phyloP scores from a whole-genome alignment of 2,113 vertebrate genomes.

The Suricata suricatta region DNA sequence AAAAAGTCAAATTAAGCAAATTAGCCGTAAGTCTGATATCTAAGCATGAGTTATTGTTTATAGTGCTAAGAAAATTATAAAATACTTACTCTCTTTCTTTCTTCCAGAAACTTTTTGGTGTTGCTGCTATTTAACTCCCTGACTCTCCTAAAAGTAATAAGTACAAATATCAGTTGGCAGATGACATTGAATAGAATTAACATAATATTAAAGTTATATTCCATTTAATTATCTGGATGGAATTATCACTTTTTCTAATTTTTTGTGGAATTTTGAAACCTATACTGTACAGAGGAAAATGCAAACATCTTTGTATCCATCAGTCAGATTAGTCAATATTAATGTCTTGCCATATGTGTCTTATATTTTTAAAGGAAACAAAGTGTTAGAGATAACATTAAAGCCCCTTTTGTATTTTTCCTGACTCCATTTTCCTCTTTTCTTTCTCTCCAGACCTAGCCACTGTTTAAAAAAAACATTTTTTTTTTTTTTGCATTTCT shows the following conservation, averaged over 20 bases:
- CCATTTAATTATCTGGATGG: not conserved
- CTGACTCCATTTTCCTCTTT: not conserved
- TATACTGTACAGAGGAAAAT: not conserved
- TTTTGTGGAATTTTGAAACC: conserved; percentile 17
- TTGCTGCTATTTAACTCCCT: conserved; percentile 99
- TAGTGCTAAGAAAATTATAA: not conserved
- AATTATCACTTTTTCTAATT: not conserved
- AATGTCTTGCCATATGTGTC: not conserved
- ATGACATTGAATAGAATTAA: not conserved
- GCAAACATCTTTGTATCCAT: not conserved
- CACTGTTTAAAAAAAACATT: not conserved
- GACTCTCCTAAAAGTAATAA: conserved; percentile 90
- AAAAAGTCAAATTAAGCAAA: conserved; percentile 48
- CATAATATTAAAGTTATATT: not conserved
- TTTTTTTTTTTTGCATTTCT: too few species aligned
- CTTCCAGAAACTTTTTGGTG: conserved; percentile 99
- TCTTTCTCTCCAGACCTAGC: not conserved
- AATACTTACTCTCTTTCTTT: conserved; percentile 94
- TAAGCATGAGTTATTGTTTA: not conserved
- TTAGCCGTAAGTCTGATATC: not conserved
- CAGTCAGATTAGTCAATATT: not conserved
- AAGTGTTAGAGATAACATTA: not conserved
- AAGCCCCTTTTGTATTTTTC: not conserved
- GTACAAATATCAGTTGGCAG: conserved; percentile 48
- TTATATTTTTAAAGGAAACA: not conserved